Percentiles rank a stretch among this genome's conserved stretches.
Conservation (phyloP, 2,888 invertebrate species). For the Opisthograptis luteolata region DNA sequence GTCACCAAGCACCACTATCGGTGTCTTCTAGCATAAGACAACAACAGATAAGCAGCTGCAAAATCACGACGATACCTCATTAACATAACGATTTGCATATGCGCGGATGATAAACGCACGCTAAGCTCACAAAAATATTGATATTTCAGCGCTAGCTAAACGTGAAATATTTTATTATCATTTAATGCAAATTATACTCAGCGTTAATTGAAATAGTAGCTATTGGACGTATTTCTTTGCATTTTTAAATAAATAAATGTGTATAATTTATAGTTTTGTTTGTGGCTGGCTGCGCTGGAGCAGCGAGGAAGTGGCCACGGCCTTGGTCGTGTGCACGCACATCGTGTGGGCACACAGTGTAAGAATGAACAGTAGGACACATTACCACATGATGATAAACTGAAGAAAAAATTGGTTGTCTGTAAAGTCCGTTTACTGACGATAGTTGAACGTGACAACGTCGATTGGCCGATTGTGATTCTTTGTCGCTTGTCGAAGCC, state of each 20-base stretch:
- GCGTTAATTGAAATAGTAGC: not conserved
- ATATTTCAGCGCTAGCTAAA: not conserved
- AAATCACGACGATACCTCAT: too few species aligned
- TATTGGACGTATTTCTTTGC: constrained; percentile 30
- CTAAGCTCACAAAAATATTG: not conserved
- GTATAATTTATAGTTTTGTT: constrained; percentile 47
- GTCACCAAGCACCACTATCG: too few species aligned
- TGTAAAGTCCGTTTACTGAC: too few species aligned
- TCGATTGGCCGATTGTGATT: too few species aligned
- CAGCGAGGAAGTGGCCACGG: constrained; percentile 45
- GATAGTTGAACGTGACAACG: too few species aligned
- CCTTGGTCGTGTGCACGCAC: constrained; percentile 48
- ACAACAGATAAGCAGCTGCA: too few species aligned
- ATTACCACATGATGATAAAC: not conserved
- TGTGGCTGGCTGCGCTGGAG: constrained; percentile 48
- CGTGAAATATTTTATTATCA: not conserved
- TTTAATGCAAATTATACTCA: not conserved
- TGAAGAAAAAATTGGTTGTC: too few species aligned
- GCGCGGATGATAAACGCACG: too few species aligned
- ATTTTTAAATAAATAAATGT: constrained; percentile 20
- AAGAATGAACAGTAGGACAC: not conserved
- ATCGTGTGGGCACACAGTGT: constrained; percentile 24
- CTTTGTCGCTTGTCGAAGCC: too few species aligned
- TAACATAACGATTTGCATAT: too few species aligned
- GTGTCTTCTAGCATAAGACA: too few species aligned